Evolutionary conservation across 2,797 vertebrate species (phyloP).

Genomic region (Basileuterus tristriatus): DNA sequence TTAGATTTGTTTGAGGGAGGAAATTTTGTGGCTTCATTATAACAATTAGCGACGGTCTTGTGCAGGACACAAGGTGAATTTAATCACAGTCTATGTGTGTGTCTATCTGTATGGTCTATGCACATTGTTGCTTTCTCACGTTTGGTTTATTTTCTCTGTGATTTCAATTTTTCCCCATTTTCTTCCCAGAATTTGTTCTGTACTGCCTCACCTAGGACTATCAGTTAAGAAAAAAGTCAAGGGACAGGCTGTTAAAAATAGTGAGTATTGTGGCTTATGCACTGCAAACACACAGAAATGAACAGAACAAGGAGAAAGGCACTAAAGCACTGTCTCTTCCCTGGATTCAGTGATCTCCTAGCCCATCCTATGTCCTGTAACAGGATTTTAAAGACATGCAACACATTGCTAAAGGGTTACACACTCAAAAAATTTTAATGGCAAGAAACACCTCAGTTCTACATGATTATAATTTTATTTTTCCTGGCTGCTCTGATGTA

Average conservation of each 20-base stretch:
- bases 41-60: neutral
- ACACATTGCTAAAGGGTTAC: neutral
- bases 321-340: neutral
- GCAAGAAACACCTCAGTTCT: neutral
- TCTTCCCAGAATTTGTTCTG: neutral
- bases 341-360: neutral
- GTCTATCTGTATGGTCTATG: neutral
- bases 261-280: neutral
- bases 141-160: neutral
- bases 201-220: neutral
- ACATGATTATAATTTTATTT: neutral
- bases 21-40: neutral
- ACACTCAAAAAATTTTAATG: neutral
- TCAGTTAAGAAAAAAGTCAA: neutral
- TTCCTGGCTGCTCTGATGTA: neutral
- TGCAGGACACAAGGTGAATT: neutral
- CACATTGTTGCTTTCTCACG: rapidly evolving
- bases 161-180: neutral
- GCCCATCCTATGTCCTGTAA: neutral
- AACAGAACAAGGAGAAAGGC: neutral
- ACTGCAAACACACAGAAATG: rapidly evolving
- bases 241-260: neutral
- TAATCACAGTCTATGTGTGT: neutral
- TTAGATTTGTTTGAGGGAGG: neutral
- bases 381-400: neutral